Base-by-base conservation (phyloP, 2,797 vertebrate species). In the Darevskia mixta region DNA sequence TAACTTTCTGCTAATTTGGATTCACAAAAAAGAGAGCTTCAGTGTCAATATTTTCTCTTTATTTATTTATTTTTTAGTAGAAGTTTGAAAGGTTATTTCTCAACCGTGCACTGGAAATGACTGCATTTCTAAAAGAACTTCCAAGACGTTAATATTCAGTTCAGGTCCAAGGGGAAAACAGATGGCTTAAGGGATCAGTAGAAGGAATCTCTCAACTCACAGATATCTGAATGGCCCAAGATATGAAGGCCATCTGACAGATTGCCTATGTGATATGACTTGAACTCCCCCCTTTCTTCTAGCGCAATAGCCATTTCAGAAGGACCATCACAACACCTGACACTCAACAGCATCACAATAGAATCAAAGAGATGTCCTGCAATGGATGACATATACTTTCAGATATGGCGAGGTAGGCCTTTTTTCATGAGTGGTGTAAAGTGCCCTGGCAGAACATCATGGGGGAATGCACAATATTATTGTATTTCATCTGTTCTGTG, bases 91-190 rank as follows among this genome's bases (percentile, higher is more conserved):
- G 1, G 49, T 55, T 55, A 55, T 55, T 55, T 55, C 49, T 55
- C 49, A 55, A 55, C 49, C 15, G 49, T 55, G 49, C 49, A 55
- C 49, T 55, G 49, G 49, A 55, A 55, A 55, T 55, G 49, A 55
- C 49, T 55, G 66, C 8, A 38, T 18, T 76, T 35, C 6, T 15
- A 18, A 78, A 55, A 55, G 7, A 78, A 38, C 9, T 83, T 41
- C 78, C n/a, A 78, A 83, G 10, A n/a, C 10, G 32, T 88, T 79
- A 58, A 71, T 43, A 79, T 55, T 61, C 43, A 17, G 29, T 88
- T 83, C 32, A 78, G 45, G 17, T 78, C 76, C 45, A 58, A 83
- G 5, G 58, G 43, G 45, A 35, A 69, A 83, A 71, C 25, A 88
- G 58, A 69, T 83, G 73, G 43, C 64, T 72, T 43, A 32, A 32